Conservation (phyloP, 37 sponge, comb jelly and placozoan genomes). For the Spongilla lacustris region DNA sequence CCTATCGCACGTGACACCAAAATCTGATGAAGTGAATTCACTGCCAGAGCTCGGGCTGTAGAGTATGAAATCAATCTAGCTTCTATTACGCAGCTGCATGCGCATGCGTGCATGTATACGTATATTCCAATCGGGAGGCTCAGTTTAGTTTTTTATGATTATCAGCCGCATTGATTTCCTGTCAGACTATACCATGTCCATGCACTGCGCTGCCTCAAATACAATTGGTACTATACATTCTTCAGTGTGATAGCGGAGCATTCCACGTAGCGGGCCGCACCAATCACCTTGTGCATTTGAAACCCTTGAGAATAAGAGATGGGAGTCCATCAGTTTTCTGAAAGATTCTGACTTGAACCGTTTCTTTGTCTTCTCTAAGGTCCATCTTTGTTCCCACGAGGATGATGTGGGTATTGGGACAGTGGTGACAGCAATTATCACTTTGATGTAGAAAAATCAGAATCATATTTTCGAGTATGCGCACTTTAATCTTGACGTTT, state of each 20-base stretch:
- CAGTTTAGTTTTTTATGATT: no score
- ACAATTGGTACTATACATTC: neutral
- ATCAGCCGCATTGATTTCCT: no score
- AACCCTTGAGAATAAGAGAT: neutral
- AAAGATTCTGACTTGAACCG: conserved; percentile 30
- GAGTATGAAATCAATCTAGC: no score
- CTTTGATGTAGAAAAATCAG: no score
- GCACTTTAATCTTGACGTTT: neutral
- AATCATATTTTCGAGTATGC: no score
- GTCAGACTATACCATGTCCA: no score
- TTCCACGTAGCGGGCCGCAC: neutral
- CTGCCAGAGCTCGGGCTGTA: no score
- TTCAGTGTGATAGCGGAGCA: neutral
- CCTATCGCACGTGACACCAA: no score
- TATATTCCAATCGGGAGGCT: no score
- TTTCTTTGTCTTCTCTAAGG: conserved; percentile 48
- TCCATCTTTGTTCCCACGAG: conserved; percentile 65
- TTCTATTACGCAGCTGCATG: no score
- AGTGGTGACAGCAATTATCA: conserved; percentile 20
- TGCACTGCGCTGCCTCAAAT: neutral
- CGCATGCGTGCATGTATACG: no score
- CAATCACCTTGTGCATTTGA: neutral
- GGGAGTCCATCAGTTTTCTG: conserved; percentile 22
- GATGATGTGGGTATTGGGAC: conserved; percentile 60
- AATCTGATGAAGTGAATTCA: no score